These are phyloP conservation scores for Atractosteus spatula DNA, from an alignment of 2,113 vertebrate species.

Conservation along the genomic window DNA sequence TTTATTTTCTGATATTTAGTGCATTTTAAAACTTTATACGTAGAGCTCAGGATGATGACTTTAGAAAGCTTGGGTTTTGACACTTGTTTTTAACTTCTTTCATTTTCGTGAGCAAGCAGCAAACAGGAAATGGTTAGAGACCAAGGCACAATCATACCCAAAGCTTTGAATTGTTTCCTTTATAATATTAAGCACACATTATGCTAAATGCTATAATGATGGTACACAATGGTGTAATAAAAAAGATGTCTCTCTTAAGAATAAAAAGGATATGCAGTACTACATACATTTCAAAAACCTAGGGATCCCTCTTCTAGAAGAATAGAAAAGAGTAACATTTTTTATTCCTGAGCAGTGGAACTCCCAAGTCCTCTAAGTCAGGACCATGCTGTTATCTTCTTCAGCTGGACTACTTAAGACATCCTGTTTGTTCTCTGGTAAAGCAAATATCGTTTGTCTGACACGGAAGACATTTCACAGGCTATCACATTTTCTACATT, in stretches of 20 bases:
- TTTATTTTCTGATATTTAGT: too few species aligned
- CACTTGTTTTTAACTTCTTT: background rate
- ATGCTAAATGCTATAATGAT: background rate
- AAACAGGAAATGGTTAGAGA: conserved; percentile 49
- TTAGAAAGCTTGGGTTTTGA: background rate
- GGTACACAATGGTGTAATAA: too few species aligned
- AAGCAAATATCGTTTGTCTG: conserved; percentile 60
- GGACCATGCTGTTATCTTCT: conserved; percentile 45
- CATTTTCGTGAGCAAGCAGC: conserved; percentile 1
- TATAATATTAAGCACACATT: too few species aligned
- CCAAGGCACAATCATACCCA: conserved; percentile 3
- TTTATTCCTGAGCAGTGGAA: too few species aligned
- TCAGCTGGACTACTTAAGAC: conserved; percentile 49
- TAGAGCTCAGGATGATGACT: too few species aligned
- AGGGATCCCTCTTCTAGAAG: too few species aligned
- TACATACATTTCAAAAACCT: too few species aligned
- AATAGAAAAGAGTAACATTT: too few species aligned
- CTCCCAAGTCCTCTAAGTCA: too few species aligned
- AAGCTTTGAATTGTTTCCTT: background rate
- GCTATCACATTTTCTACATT: conserved; percentile 58
- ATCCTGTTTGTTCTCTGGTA: conserved; percentile 68
- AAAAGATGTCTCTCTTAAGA: too few species aligned
- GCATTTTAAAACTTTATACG: too few species aligned
- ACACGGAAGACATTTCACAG: conserved; percentile 65
- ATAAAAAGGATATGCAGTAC: too few species aligned